Base-by-base conservation (phyloP, 1,140 invertebrate species). In the Magallana gigas region DNA sequence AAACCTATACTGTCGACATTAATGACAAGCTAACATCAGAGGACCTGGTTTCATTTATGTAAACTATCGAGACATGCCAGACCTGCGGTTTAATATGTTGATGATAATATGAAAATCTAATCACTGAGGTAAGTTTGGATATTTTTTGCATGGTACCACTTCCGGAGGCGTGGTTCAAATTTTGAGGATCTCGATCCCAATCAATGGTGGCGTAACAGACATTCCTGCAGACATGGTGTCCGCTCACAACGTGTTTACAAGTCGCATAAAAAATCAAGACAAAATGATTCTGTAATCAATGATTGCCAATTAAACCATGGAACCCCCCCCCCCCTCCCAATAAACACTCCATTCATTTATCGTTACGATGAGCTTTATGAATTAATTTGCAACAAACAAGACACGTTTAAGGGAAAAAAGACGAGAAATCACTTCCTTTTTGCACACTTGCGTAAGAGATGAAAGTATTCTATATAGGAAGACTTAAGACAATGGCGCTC, bases 81-180 rank as follows among this genome's bases (percentile, higher is more conserved):
- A 29, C 11, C 68, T 76, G 68, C 23, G 68, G 68, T 76, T 62
- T 29, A 29, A 76, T 11, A 18, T 76, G 68, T 76, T 76, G 68
- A 76, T 76, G 68, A 76, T 29, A 76, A 29, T 76, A 23, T 76
- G 23, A 76, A 76, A 76, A 29, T 76, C 68, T 76, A 76, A 76
- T 76, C 23, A 76, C 18, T 29, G 68, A 76, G 68, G 68, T 76
- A 29, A 76, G 36, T 29, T 29, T 12, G 2, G 18, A 29, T 12
- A 76, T 12, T 48, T 76, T 76, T 76, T 76, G 68, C 68, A 76
- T 76, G 68, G 23, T 12, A 76, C 68, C 68, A 29, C 68, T 76
- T 76, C 68, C 68, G 68, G 68, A 18, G 68, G 68, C 23, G 68
- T 76, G 68, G 68, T 76, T 12, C 7, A 23, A 76, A 76, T 29